A percentile compares a stretch with the other conserved stretches of the same genome.
These are phyloP conservation scores for Salvelinus sp. DNA, from an alignment of 2,113 vertebrate genomes.

Conservation along the genomic window DNA sequence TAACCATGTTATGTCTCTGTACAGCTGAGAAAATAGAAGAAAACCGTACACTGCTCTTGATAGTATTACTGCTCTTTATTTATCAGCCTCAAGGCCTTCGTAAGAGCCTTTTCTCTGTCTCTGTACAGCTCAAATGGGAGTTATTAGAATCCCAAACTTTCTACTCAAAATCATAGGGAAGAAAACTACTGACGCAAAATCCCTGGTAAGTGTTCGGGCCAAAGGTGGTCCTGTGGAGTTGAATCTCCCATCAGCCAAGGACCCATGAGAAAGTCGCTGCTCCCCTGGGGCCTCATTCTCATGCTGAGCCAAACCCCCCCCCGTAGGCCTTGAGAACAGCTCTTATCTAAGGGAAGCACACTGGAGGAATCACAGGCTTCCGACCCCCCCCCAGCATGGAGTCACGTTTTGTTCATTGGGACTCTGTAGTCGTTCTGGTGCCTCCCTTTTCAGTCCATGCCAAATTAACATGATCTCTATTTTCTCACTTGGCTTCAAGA, in stretches of 20 bases:
- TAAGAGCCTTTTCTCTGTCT: too few species aligned
- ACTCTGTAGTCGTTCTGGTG: slow-evolving; percentile 14
- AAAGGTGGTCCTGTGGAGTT: slow-evolving; percentile 52
- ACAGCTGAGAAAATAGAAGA: too few species aligned
- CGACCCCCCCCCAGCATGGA: slow-evolving; percentile 27
- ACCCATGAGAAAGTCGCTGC: slow-evolving; percentile 43
- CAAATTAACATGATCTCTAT: slow-evolving; percentile 25
- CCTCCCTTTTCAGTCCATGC: slow-evolving; percentile 33
- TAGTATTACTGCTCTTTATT: too few species aligned
- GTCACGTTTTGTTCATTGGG: slow-evolving; percentile 39
- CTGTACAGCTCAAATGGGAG: neutral
- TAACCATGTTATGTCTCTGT: neutral
- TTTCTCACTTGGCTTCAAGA: slow-evolving; percentile 17
- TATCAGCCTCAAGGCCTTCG: too few species aligned
- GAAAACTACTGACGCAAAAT: slow-evolving; percentile 18
- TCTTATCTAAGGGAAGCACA: slow-evolving; percentile 78
- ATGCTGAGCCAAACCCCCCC: slow-evolving; percentile 29
- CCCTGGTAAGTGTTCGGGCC: slow-evolving; percentile 59
- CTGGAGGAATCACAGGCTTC: slow-evolving; percentile 65
- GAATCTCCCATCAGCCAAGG: slow-evolving; percentile 30
- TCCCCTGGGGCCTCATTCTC: slow-evolving; percentile 30
- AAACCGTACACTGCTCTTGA: too few species aligned
- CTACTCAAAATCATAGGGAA: neutral
- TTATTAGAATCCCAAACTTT: neutral
- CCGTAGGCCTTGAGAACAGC: slow-evolving; percentile 59